phyloP scores from a whole-genome alignment of 2,797 vertebrate species.

The Spinus olivaceus region DNA sequence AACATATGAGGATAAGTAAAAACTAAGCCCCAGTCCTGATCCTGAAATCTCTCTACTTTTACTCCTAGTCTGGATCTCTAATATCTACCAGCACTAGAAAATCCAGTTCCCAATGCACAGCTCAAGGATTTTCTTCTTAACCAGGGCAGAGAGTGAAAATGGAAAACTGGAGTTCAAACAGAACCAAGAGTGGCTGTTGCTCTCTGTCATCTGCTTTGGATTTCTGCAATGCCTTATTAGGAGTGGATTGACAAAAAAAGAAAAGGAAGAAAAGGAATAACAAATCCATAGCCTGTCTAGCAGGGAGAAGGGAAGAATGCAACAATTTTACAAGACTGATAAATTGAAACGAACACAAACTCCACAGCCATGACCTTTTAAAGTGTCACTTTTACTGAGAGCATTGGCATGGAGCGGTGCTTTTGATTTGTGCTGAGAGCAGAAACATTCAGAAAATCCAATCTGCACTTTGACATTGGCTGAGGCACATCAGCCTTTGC shows the following conservation, averaged over 20 bases:
- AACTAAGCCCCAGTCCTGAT: not conserved
- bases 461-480: not conserved
- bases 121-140: not conserved
- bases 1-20: not conserved
- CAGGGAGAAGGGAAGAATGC: not conserved
- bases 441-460: constrained; percentile 31
- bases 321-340: constrained; percentile 20
- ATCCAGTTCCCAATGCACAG: not conserved
- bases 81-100: not conserved
- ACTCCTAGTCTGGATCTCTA: not conserved
- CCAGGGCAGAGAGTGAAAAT: not conserved
- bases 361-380: constrained; percentile 38
- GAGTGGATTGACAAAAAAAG: not conserved
- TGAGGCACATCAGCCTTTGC: not conserved
- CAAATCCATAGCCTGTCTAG: not conserved
- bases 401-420: not conserved
- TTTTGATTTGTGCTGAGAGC: constrained; percentile 41
- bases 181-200: not conserved
- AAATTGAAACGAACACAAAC: constrained; percentile 24
- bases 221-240: not conserved
- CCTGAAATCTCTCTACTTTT: not conserved
- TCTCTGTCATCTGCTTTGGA: not conserved
- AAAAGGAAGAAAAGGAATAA: not conserved
- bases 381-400: constrained; percentile 23
- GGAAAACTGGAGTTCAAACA: not conserved